These are phyloP conservation scores for Glyptemys insculpta DNA, from an alignment of 2,797 vertebrate genomes.

Conservation along the genomic window DNA sequence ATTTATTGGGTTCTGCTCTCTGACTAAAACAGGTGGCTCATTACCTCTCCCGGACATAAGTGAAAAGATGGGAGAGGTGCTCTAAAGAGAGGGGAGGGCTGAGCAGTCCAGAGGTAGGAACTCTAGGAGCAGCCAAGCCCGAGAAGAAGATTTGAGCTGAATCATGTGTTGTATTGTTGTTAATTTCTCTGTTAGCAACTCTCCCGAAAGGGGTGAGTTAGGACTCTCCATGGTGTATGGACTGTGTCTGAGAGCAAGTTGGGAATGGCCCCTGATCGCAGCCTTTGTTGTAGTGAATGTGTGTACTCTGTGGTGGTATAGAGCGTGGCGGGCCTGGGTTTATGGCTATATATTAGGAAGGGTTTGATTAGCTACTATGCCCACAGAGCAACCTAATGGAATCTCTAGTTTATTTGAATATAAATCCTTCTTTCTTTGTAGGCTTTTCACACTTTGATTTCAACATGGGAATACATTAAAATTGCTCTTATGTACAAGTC, in stretches of 20 bases:
- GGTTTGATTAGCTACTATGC: neutral
- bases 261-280: neutral
- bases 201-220: neutral
- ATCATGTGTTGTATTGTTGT: neutral
- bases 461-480: neutral
- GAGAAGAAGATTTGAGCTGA: neutral
- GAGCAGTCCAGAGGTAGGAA: neutral
- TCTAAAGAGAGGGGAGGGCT: neutral
- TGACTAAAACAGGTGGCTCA: neutral
- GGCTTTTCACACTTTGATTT: neutral
- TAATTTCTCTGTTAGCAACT: neutral
- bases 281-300: neutral
- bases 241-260: neutral
- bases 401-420: neutral
- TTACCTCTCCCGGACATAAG: neutral
- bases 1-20: neutral
- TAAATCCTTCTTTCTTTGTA: neutral
- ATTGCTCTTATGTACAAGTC: neutral
- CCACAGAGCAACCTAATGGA: accelerated
- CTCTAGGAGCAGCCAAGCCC: neutral
- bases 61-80: neutral
- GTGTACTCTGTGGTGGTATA: neutral
- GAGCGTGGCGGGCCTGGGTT: neutral
- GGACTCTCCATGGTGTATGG: accelerated
- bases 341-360: neutral